Conservation (phyloP, 2,797 vertebrate genomes). For the Pipistrellus pipistrellus region DNA sequence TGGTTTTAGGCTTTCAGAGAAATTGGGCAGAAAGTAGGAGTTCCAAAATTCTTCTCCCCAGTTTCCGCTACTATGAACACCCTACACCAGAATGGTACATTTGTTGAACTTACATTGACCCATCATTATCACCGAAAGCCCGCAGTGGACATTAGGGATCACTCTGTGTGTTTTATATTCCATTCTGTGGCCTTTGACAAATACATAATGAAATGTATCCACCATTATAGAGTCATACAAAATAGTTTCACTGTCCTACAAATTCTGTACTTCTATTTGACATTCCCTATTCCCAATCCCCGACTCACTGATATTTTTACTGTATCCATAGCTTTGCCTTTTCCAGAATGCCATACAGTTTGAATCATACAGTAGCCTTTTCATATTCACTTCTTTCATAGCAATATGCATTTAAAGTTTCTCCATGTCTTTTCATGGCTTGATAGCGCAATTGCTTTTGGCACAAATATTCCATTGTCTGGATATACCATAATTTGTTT, state of each 20-base stretch:
- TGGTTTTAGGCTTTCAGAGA: background rate
- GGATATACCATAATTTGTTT: background rate
- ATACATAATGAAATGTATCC: background rate
- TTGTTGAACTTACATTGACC: background rate
- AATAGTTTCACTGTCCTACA: background rate
- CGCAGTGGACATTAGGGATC: background rate
- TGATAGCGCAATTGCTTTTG: background rate
- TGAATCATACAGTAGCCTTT: background rate
- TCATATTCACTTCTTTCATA: background rate
- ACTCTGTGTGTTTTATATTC: background rate
- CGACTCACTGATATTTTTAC: background rate
- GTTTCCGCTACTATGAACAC: background rate
- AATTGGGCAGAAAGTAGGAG: background rate
- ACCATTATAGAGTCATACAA: background rate
- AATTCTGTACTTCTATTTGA: background rate
- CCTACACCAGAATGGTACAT: background rate
- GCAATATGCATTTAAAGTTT: background rate
- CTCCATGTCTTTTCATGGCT: background rate
- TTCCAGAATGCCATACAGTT: background rate
- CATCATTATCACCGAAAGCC: background rate
- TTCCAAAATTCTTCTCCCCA: background rate
- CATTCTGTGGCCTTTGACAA: background rate
- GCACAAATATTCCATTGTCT: background rate
- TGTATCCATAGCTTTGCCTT: background rate
- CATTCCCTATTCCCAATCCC: background rate